A percentile compares a stretch with the other conserved stretches of the same genome.
Evolutionary conservation across 2,113 vertebrate genomes (phyloP).

Genomic region (Caranx melampygus): DNA sequence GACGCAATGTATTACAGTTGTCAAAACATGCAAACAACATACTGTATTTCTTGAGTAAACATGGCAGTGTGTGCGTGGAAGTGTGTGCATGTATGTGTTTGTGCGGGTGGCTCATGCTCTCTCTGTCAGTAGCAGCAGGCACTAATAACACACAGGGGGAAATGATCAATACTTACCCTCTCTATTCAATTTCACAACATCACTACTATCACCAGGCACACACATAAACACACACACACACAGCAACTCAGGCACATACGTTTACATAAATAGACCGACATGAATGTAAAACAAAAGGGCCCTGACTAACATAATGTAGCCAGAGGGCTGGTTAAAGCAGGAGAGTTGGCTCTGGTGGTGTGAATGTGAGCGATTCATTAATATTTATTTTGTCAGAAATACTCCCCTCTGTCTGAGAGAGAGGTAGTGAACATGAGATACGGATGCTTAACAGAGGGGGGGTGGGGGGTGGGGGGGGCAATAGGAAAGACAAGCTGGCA

Average conservation of each 20-base stretch:
- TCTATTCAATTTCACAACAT: conserved; percentile 82
- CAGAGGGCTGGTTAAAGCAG: conserved; percentile 61
- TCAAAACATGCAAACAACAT: conserved; percentile 59
- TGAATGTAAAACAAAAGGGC: conserved; percentile 62
- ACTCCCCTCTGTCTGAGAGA: conserved; percentile 43
- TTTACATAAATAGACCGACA: conserved; percentile 22
- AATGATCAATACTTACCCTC: conserved; percentile 80
- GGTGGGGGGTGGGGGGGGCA: not conserved
- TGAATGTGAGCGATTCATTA: conserved; percentile 61
- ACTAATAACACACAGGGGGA: conserved; percentile 81
- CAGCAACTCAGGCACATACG: conserved; percentile 5
- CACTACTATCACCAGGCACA: conserved; percentile 56
- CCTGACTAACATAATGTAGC: conserved; percentile 63
- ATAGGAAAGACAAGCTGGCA: conserved; percentile 79
- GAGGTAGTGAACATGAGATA: conserved; percentile 56
- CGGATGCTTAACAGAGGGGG: conserved; percentile 20
- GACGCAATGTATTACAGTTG: conserved; percentile 37
- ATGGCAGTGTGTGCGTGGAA: conserved; percentile 10
- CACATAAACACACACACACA: conserved; percentile 31
- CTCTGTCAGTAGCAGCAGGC: conserved; percentile 74
- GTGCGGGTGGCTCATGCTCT: conserved; percentile 61
- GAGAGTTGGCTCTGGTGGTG: conserved; percentile 44
- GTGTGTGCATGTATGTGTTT: conserved; percentile 40
- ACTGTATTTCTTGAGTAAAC: conserved; percentile 35
- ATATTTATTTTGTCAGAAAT: conserved; percentile 72